phyloP scores from a whole-genome alignment of 2,113 vertebrate species.

The Prionailurus viverrinus region DNA sequence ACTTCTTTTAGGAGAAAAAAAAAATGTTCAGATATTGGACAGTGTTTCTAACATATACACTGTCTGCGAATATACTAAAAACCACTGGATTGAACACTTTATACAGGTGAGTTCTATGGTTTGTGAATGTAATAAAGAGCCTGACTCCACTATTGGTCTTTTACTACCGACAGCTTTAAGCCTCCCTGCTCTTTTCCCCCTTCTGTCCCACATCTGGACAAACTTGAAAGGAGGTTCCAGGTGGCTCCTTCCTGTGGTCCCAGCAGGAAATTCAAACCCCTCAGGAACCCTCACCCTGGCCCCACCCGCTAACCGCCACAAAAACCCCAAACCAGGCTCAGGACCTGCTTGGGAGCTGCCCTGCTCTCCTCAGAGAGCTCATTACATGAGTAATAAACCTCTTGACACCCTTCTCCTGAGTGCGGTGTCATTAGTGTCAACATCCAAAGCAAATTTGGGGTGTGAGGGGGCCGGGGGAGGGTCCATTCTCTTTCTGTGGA shows the following conservation, averaged over 20 bases:
- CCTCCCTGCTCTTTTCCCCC: neutral
- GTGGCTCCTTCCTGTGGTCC: neutral
- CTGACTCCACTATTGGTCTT: neutral
- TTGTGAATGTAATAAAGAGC: neutral
- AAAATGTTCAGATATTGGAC: slow-evolving; percentile 34
- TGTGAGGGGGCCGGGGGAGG: neutral
- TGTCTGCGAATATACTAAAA: neutral
- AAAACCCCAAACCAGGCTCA: neutral
- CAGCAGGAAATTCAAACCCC: neutral
- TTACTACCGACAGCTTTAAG: neutral
- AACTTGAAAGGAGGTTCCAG: neutral
- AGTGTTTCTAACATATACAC: neutral
- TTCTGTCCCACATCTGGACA: neutral
- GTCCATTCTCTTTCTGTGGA: neutral
- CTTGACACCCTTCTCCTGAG: neutral
- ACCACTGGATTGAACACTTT: neutral
- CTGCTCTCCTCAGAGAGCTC: neutral
- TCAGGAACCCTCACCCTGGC: neutral
- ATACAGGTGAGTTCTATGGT: neutral
- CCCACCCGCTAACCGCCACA: neutral
- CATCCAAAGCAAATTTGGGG: neutral
- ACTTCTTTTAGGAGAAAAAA: neutral
- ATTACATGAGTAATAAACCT: neutral
- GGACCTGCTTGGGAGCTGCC: neutral
- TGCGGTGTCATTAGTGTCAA: neutral